Conservation (phyloP, 2,113 vertebrate genomes). For the Argyrosomus japonicus region DNA sequence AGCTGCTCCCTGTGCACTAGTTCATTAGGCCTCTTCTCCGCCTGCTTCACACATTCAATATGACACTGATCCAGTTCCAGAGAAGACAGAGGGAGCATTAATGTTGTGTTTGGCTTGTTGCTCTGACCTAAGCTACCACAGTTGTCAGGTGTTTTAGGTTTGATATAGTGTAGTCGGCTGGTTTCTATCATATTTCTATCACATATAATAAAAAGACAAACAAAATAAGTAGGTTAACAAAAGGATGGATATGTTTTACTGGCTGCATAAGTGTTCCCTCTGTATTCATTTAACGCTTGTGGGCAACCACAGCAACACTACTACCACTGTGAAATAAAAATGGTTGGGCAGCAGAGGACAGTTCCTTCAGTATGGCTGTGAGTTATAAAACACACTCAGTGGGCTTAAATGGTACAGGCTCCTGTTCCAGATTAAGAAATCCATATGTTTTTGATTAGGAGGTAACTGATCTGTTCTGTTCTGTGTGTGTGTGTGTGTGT, state of each 20-base stretch:
- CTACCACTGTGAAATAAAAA: neutral
- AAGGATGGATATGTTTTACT: neutral
- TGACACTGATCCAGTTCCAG: conserved; percentile 38
- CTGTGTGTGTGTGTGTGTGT: conserved; percentile 38
- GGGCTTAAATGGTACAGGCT: neutral
- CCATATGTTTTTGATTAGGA: conserved; percentile 44
- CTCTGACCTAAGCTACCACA: neutral
- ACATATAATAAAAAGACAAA: neutral
- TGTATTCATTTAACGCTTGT: conserved; percentile 1
- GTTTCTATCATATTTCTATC: neutral
- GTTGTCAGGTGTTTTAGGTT: neutral
- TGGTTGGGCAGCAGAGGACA: neutral
- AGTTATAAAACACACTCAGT: conserved; percentile 31
- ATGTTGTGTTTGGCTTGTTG: conserved; percentile 13
- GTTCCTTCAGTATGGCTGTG: neutral
- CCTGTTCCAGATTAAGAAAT: conserved; percentile 26
- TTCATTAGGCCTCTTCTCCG: conserved; percentile 27
- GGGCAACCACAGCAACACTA: neutral
- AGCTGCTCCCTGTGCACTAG: conserved; percentile 13
- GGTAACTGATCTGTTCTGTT: conserved; percentile 12
- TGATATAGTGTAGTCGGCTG: neutral
- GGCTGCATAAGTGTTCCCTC: conserved; percentile 14
- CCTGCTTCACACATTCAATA: conserved; percentile 28
- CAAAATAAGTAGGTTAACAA: neutral
- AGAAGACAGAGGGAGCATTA: conserved; percentile 9